Percentiles rank a stretch among this genome's conserved stretches.
phyloP scores from a whole-genome alignment of 2,888 invertebrate genomes.

The Drosophila merina region DNA sequence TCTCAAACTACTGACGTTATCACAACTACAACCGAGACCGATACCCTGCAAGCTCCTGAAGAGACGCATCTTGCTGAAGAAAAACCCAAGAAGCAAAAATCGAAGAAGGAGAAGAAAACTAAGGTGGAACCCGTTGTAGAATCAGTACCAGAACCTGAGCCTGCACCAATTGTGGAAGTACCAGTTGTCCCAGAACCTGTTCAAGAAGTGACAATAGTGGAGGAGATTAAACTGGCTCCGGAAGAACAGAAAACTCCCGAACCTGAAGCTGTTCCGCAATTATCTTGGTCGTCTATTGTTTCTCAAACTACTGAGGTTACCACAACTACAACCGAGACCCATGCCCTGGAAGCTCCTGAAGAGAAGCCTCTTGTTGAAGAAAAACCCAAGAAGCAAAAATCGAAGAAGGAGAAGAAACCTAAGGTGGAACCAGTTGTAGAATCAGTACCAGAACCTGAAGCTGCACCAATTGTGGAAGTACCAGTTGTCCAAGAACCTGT shows the following conservation, averaged over 20 bases:
- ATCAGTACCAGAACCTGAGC: not conserved
- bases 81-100: slow-evolving; percentile 22
- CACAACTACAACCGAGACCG: not conserved
- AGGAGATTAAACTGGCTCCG: too few species aligned
- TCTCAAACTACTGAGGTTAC: slow-evolving; percentile 47
- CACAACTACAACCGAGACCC: not conserved
- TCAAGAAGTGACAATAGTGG: too few species aligned
- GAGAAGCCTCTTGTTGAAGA: slow-evolving; percentile 25
- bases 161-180: not conserved
- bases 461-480: not conserved
- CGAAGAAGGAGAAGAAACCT: slow-evolving; percentile 47
- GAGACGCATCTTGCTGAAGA: slow-evolving; percentile 19
- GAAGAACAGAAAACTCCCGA: too few species aligned
- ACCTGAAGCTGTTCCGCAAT: not conserved
- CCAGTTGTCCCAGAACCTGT: too few species aligned
- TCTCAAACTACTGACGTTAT: slow-evolving; percentile 40
- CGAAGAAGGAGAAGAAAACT: slow-evolving; percentile 47
- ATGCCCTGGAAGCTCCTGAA: not conserved
- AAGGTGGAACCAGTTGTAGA: not conserved
- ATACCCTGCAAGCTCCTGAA: too few species aligned
- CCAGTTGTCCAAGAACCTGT: not conserved
- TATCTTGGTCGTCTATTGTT: slow-evolving; percentile 59
- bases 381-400: slow-evolving; percentile 25
- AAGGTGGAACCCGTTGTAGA: slow-evolving; percentile 3
- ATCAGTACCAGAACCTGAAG: not conserved